Evolutionary conservation across 2,888 invertebrate genomes (phyloP).

Genomic region (Drosophila cognata): DNA sequence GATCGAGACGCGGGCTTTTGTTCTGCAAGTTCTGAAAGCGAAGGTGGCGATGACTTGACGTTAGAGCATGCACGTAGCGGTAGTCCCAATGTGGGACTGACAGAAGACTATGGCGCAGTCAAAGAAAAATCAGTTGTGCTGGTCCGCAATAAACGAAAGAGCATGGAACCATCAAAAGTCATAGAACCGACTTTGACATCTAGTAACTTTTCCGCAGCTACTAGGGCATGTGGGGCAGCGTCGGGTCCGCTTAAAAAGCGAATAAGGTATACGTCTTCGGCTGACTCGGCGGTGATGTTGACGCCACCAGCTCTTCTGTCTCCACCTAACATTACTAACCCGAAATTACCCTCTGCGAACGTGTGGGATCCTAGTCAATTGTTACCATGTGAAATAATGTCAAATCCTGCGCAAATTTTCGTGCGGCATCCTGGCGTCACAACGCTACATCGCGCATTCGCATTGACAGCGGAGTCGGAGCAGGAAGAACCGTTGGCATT

Average conservation of each 20-base stretch:
- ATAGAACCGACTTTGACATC: slow-evolving; percentile 68
- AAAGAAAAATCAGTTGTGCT: slow-evolving; percentile 87
- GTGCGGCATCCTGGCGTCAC: slow-evolving; percentile 85
- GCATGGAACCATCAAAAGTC: slow-evolving; percentile 88
- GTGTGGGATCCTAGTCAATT: slow-evolving; percentile 87
- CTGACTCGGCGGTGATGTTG: slow-evolving; percentile 77
- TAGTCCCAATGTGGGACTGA: slow-evolving; percentile 86
- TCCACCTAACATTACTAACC: slow-evolving; percentile 67
- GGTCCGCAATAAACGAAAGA: slow-evolving; percentile 88
- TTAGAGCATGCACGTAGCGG: slow-evolving; percentile 83
- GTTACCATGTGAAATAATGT: slow-evolving; percentile 85
- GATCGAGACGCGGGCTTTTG: slow-evolving; percentile 90
- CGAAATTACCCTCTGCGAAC: slow-evolving; percentile 68
- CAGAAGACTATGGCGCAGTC: slow-evolving; percentile 88
- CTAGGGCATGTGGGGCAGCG: slow-evolving; percentile 28
- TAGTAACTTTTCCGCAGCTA: not conserved
- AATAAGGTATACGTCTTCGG: slow-evolving; percentile 86
- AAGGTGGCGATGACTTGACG: slow-evolving; percentile 88
- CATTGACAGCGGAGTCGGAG: slow-evolving; percentile 60
- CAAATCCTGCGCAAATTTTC: slow-evolving; percentile 85
- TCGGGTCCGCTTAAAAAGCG: slow-evolving; percentile 90
- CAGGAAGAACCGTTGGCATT: slow-evolving; percentile 89
- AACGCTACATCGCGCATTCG: slow-evolving; percentile 82
- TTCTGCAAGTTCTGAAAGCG: slow-evolving; percentile 86
- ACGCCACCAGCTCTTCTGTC: slow-evolving; percentile 85